phyloP scores from a whole-genome alignment of 53 echinoderm and acorn worm species.

The Actinopyga echinites region DNA sequence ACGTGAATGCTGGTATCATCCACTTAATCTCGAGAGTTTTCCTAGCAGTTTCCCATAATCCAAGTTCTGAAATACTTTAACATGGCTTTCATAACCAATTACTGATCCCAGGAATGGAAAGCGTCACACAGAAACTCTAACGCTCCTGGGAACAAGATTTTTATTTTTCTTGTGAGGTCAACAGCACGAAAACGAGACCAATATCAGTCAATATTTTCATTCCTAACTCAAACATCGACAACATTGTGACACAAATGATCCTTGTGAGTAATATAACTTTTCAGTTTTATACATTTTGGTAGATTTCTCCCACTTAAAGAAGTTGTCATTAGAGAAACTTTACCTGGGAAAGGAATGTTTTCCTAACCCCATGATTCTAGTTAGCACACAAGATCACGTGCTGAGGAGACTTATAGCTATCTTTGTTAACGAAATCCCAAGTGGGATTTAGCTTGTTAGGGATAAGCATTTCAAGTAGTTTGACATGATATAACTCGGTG shows the following conservation, averaged over 20 bases:
- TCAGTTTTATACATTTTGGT: neutral
- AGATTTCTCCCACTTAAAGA: slow-evolving; percentile 13
- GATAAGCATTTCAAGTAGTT: no score
- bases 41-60: no score
- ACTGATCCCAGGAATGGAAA: no score
- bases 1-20: no score
- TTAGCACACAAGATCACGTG: slow-evolving; percentile 11
- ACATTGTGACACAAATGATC: slow-evolving; percentile 22
- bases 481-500: no score
- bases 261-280: neutral
- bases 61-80: no score
- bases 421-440: slow-evolving; percentile 29
- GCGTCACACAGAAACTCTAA: no score
- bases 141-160: neutral
- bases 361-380: slow-evolving; percentile 3
- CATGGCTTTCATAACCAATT: no score
- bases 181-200: neutral
- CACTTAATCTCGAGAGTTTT: no score
- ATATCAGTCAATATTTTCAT: slow-evolving; percentile 33
- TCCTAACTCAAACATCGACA: slow-evolving; percentile 18
- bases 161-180: slow-evolving; percentile 26
- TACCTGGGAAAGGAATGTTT: slow-evolving; percentile 34
- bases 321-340: slow-evolving; percentile 4
- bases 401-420: neutral
- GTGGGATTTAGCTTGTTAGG: slow-evolving; percentile 26